Evolutionary conservation across 1,140 invertebrate species (phyloP).

Genomic region (Mercenaria mercenaria): DNA sequence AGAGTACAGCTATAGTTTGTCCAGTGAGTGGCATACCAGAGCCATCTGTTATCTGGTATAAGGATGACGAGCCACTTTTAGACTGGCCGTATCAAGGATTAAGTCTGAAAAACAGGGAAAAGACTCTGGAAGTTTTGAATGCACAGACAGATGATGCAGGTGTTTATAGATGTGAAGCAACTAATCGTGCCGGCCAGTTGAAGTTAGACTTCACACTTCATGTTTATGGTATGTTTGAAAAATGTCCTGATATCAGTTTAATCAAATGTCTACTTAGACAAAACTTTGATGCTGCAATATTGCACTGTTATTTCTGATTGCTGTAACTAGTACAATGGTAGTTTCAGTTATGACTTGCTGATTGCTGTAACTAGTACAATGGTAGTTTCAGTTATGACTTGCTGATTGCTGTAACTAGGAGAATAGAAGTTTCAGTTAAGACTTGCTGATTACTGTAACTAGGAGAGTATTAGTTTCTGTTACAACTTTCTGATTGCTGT

Average conservation of each 20-base stretch:
- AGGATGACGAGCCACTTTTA: constrained; percentile 79
- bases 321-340: too few species aligned
- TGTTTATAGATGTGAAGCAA: constrained; percentile 87
- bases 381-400: too few species aligned
- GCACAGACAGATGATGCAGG: constrained; percentile 85
- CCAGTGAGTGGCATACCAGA: constrained; percentile 86
- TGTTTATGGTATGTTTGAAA: constrained; percentile 81
- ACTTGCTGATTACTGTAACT: too few species aligned
- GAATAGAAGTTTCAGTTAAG: too few species aligned
- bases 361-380: too few species aligned
- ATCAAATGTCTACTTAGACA: too few species aligned
- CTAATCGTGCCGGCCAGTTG: constrained; percentile 86
- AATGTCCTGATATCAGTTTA: background rate
- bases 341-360: too few species aligned
- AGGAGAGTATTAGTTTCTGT: too few species aligned
- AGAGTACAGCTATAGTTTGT: constrained; percentile 84
- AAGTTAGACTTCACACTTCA: constrained; percentile 83
- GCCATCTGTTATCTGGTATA: constrained; percentile 86
- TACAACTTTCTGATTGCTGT: too few species aligned
- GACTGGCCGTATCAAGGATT: constrained; percentile 80
- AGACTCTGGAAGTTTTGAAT: constrained; percentile 84
- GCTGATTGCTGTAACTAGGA: too few species aligned
- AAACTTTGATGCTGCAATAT: too few species aligned
- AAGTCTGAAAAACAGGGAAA: constrained; percentile 70
- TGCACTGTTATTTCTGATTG: too few species aligned